Conservation (phyloP, 2,113 vertebrate species). For the Burhinus bistriatus region DNA sequence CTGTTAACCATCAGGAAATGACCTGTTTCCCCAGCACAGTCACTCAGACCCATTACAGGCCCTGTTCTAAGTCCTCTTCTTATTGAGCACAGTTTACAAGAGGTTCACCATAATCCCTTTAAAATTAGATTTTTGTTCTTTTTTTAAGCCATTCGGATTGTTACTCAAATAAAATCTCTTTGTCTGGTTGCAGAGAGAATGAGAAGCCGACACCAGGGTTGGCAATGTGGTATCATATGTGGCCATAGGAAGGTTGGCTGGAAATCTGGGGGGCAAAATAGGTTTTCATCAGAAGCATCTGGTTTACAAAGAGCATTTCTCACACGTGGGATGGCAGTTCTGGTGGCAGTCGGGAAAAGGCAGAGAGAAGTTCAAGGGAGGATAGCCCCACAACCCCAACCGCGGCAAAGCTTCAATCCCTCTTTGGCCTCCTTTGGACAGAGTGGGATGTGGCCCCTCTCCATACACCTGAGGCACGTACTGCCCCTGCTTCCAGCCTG, state of each 20-base stretch:
- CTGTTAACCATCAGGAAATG: conserved; percentile 75
- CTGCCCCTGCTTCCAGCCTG: not conserved
- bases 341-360: not conserved
- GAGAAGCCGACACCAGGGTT: not conserved
- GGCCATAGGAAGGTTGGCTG: not conserved
- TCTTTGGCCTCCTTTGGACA: not conserved
- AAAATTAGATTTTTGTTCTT: conserved; percentile 74
- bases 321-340: not conserved
- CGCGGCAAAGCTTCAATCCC: not conserved
- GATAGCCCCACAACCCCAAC: not conserved
- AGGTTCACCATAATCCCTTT: conserved; percentile 75
- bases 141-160: conserved; percentile 33
- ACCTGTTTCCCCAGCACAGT: conserved; percentile 60
- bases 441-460: not conserved
- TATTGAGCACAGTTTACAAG: conserved; percentile 75
- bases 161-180: conserved; percentile 2
- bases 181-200: not conserved
- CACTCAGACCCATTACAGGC: conserved; percentile 63
- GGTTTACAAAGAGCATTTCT: conserved; percentile 37
- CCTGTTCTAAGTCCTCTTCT: conserved; percentile 68
- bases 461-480: rapidly evolving
- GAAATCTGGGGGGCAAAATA: not conserved
- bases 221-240: not conserved
- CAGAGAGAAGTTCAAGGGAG: not conserved
- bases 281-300: not conserved